Evolutionary conservation across 2,797 vertebrate genomes (phyloP).

Genomic region (Aplochiton taeniatus): DNA sequence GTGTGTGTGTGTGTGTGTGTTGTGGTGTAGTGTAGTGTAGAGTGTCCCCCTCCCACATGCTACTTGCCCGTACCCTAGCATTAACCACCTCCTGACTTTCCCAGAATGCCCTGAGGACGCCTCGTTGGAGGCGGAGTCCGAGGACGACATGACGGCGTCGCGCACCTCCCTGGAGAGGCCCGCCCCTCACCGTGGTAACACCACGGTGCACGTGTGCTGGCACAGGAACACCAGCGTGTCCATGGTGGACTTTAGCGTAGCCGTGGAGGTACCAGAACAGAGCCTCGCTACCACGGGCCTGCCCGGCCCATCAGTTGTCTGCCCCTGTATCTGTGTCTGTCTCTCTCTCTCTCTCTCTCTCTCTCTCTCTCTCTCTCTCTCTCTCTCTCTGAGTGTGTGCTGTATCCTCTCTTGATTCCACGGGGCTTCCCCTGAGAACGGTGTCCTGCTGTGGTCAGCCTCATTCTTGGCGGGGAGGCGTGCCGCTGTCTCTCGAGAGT

Average conservation of each 20-base stretch:
- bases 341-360: slow-evolving; percentile 37
- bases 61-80: slow-evolving; percentile 45
- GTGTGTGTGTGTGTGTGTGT: slow-evolving; percentile 33
- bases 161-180: slow-evolving; percentile 87
- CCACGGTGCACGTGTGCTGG: slow-evolving; percentile 99
- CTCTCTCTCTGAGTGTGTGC: slow-evolving; percentile 45
- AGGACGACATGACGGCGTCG: slow-evolving; percentile 88
- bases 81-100: slow-evolving; percentile 76
- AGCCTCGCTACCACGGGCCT: slow-evolving; percentile 51
- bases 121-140: slow-evolving; percentile 89
- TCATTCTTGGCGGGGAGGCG: slow-evolving; percentile 6
- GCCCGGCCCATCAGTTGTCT: slow-evolving; percentile 26
- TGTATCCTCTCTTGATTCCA: slow-evolving; percentile 40
- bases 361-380: slow-evolving; percentile 34
- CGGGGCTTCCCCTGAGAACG: slow-evolving; percentile 57
- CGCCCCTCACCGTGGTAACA: slow-evolving; percentile 93
- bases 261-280: slow-evolving; percentile 88
- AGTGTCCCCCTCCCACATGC: slow-evolving; percentile 43
- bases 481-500: neutral
- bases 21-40: no score
- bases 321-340: no score
- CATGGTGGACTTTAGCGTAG: slow-evolving; percentile 98
- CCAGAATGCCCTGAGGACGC: slow-evolving; percentile 91
- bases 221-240: slow-evolving; percentile 98
- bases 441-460: slow-evolving; percentile 43